phyloP scores from a whole-genome alignment of 2,797 vertebrate genomes.

The Chanos chanos region DNA sequence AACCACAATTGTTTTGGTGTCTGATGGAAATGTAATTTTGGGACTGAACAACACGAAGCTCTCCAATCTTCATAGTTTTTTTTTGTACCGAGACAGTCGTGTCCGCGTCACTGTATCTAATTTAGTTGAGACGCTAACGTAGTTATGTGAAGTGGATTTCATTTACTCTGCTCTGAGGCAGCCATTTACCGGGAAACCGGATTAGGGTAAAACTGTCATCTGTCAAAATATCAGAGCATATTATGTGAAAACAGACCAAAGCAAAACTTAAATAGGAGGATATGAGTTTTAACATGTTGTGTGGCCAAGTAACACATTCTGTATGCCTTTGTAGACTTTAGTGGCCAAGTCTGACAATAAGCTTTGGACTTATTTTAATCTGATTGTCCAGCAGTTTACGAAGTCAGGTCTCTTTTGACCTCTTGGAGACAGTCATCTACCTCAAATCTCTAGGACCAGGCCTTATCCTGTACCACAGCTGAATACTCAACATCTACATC shows the following conservation, averaged over 20 bases:
- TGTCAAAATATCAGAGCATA: slow-evolving; percentile 24
- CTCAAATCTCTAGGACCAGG: no score
- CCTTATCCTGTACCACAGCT: no score
- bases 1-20: slow-evolving; percentile 5
- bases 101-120: slow-evolving; percentile 20
- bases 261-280: not conserved
- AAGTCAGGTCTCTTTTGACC: no score
- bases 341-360: no score
- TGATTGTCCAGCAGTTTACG: no score
- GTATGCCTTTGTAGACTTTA: no score
- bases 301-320: no score
- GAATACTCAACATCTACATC: no score
- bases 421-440: no score
- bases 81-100: slow-evolving; percentile 4
- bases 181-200: slow-evolving; percentile 24
- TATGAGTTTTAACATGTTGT: not conserved
- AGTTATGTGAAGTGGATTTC: slow-evolving; percentile 24
- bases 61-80: not conserved
- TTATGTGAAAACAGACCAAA: slow-evolving; percentile 12
- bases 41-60: slow-evolving; percentile 6
- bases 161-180: slow-evolving; percentile 31
- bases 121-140: slow-evolving; percentile 27
- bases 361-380: no score
- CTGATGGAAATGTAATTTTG: not conserved
- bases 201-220: slow-evolving; percentile 18